Conservation (phyloP, 2,888 invertebrate species). For the Cosmia trapezina region DNA sequence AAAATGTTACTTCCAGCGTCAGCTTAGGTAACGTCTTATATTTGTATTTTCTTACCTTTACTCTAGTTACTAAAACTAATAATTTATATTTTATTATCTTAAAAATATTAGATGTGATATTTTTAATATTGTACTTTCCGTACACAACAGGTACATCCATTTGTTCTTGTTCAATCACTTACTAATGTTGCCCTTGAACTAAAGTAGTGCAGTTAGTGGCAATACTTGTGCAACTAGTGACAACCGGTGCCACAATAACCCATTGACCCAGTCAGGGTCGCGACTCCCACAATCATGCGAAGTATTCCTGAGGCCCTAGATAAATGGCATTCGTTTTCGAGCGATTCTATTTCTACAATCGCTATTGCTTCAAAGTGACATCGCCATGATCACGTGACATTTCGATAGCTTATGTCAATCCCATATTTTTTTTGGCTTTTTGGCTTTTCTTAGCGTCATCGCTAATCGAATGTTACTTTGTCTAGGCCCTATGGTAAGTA, state of each 20-base stretch:
- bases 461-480: no score
- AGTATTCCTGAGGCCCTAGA: neutral
- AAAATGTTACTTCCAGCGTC: constrained; percentile 21
- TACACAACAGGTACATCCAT: neutral
- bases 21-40: neutral
- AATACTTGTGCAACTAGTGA: neutral
- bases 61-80: neutral
- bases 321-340: no score
- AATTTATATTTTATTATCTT: neutral
- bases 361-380: no score
- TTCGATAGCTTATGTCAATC: no score
- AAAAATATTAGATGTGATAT: neutral
- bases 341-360: no score
- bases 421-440: no score
- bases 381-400: no score
- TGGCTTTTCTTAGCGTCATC: no score
- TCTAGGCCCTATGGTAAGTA: no score
- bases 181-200: neutral
- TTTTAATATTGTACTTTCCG: neutral
- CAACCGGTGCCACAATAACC: constrained; percentile 24
- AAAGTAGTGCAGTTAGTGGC: neutral
- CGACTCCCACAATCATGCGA: neutral
- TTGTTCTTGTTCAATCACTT: neutral
- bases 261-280: constrained; percentile 29
- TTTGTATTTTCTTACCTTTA: neutral